These are phyloP conservation scores for Illadopsis cleaveri DNA, from an alignment of 2,113 vertebrate genomes.

Conservation along the genomic window DNA sequence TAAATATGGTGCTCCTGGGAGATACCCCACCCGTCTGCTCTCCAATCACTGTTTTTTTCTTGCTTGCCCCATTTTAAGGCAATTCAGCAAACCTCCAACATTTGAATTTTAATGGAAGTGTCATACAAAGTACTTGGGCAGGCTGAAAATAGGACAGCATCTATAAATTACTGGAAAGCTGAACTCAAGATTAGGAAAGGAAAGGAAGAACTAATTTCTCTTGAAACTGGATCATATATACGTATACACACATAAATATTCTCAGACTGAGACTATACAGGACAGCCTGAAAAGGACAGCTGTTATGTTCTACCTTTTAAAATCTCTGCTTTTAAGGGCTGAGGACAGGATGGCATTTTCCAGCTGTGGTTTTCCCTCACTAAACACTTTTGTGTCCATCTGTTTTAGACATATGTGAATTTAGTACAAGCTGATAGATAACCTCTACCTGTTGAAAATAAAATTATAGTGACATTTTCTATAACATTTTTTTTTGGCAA, in stretches of 20 bases:
- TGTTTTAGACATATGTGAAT: neutral
- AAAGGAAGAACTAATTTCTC: neutral
- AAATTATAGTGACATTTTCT: neutral
- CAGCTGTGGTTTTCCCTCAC: neutral
- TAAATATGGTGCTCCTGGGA: neutral
- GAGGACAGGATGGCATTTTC: neutral
- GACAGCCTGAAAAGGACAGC: slow-evolving; percentile 6
- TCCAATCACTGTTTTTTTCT: neutral
- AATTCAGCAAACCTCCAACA: neutral
- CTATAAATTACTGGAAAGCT: slow-evolving; percentile 29
- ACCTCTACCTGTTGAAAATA: slow-evolving; percentile 17
- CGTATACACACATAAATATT: slow-evolving; percentile 42
- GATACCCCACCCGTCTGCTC: fast-evolving
- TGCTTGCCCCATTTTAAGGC: neutral
- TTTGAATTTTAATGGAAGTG: slow-evolving; percentile 5
- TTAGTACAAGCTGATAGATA: neutral
- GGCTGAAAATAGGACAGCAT: slow-evolving; percentile 17
- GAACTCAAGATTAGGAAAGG: neutral
- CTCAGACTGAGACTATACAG: slow-evolving; percentile 11
- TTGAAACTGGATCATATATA: slow-evolving; percentile 8
- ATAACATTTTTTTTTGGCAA: neutral
- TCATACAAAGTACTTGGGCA: neutral
- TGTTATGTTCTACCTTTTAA: neutral
- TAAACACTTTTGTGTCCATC: neutral
- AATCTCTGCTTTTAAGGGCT: neutral